A percentile compares a stretch with the other conserved stretches of the same genome.
Conservation (phyloP, 2,797 vertebrate species). For the Echeneis naucrates region DNA sequence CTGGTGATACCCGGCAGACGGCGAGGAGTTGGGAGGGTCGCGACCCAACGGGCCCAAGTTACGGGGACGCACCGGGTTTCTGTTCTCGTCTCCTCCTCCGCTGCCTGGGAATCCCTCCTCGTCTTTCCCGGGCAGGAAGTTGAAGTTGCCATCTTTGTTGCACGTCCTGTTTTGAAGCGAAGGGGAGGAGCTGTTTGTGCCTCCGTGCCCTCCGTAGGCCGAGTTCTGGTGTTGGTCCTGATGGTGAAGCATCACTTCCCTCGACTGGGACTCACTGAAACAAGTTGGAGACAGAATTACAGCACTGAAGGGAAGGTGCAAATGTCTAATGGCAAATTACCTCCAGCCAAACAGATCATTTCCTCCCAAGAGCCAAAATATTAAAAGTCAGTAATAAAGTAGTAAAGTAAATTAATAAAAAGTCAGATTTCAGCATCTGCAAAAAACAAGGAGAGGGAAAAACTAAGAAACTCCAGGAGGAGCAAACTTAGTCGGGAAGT, state of each 20-base stretch:
- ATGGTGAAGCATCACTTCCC: conserved; percentile 81
- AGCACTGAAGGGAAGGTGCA: too few relatives aligned
- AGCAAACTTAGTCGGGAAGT: background rate
- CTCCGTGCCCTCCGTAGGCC: conserved; percentile 54
- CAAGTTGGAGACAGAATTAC: conserved; percentile 23
- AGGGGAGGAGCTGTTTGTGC: conserved; percentile 44
- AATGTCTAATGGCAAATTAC: too few relatives aligned
- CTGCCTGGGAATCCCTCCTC: conserved; percentile 21
- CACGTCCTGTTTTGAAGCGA: conserved; percentile 72
- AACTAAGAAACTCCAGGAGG: background rate
- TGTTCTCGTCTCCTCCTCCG: conserved; percentile 89
- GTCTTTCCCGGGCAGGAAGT: conserved; percentile 86
- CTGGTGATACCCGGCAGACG: conserved; percentile 52
- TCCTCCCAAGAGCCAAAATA: background rate
- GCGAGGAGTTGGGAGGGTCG: conserved; percentile 48
- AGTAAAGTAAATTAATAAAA: too few relatives aligned
- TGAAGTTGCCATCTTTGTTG: conserved; percentile 92
- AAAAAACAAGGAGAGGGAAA: background rate
- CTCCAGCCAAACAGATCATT: too few relatives aligned
- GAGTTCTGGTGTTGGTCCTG: conserved; percentile 76
- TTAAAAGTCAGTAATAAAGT: background rate
- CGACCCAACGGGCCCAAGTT: conserved; percentile 74
- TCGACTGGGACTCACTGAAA: conserved; percentile 78
- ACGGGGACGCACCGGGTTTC: conserved; percentile 81
- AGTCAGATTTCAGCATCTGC: background rate